Conservation (phyloP, 2,113 vertebrate species). For the Scalopus aquaticus region DNA sequence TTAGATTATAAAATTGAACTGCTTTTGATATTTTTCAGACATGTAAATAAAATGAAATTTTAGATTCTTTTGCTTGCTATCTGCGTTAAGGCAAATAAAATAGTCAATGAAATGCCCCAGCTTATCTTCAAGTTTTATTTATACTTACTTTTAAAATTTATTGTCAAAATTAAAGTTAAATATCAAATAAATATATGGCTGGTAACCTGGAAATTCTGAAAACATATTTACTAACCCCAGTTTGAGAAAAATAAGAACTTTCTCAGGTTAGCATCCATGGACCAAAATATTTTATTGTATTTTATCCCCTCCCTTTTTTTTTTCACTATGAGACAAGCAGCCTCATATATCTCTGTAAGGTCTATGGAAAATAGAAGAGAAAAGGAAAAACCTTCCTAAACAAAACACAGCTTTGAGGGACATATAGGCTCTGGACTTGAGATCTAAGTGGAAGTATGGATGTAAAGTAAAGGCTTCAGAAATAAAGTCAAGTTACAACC, state of each 20-base stretch:
- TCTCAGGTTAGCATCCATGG: background rate
- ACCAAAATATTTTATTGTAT: background rate
- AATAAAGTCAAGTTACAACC: background rate
- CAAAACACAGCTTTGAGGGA: accelerated
- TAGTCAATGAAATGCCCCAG: background rate
- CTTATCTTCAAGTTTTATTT: background rate
- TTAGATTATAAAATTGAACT: background rate
- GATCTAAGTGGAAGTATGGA: background rate
- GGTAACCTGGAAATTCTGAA: background rate
- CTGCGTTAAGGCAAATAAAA: background rate
- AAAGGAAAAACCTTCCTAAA: background rate
- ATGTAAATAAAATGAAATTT: background rate
- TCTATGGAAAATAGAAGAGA: background rate
- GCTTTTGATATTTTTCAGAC: background rate
- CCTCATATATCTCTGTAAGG: background rate
- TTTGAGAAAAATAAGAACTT: background rate
- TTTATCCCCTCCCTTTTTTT: background rate
- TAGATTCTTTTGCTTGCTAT: background rate
- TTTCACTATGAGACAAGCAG: background rate
- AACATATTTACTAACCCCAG: background rate
- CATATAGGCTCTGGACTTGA: background rate
- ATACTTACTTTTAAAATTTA: background rate
- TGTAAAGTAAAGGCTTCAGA: background rate
- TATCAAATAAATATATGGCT: background rate
- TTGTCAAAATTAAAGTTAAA: background rate